Evolutionary conservation across 2,888 invertebrate genomes (phyloP).

Genomic region (Ennomos fuscantarius): DNA sequence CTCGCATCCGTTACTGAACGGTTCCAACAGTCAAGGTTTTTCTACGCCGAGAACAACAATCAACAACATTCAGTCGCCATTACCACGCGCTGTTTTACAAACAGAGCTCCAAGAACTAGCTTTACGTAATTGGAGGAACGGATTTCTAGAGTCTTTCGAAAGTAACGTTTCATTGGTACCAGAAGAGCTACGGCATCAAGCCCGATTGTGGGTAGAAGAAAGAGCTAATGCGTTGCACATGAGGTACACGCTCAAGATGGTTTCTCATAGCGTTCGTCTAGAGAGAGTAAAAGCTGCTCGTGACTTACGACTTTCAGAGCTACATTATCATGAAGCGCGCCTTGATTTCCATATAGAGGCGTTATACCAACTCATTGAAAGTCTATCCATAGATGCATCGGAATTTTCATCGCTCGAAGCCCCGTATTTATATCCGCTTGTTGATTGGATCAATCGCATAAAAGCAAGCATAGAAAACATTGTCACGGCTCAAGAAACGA

Average conservation of each 20-base stretch:
- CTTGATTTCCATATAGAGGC: slow-evolving; percentile 66
- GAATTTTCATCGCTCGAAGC: slow-evolving; percentile 55
- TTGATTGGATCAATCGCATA: slow-evolving; percentile 55
- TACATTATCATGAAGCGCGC: slow-evolving; percentile 61
- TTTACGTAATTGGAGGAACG: slow-evolving; percentile 67
- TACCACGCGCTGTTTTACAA: slow-evolving; percentile 61
- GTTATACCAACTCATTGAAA: slow-evolving; percentile 54
- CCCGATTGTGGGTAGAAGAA: slow-evolving; percentile 65
- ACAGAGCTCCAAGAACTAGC: slow-evolving; percentile 63
- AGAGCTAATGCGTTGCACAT: slow-evolving; percentile 55
- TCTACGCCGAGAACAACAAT: slow-evolving; percentile 31
- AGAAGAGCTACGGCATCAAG: slow-evolving; percentile 59
- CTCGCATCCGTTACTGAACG: slow-evolving; percentile 18
- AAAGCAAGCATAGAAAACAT: slow-evolving; percentile 52
- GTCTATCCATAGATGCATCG: slow-evolving; percentile 54
- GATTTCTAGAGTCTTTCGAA: slow-evolving; percentile 70
- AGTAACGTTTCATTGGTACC: slow-evolving; percentile 57
- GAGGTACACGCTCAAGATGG: slow-evolving; percentile 65
- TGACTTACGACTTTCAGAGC: slow-evolving; percentile 57
- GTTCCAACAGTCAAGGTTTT: slow-evolving; percentile 20
- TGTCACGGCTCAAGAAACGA: slow-evolving; percentile 39
- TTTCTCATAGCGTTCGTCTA: slow-evolving; percentile 63
- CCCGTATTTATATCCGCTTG: slow-evolving; percentile 62
- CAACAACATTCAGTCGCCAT: slow-evolving; percentile 35
- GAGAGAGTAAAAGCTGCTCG: slow-evolving; percentile 64